Evolutionary conservation across 1,140 invertebrate genomes (phyloP), one percentile per base, ranked within the genome.

Genomic region (Melanaphis sacchari): DNA sequence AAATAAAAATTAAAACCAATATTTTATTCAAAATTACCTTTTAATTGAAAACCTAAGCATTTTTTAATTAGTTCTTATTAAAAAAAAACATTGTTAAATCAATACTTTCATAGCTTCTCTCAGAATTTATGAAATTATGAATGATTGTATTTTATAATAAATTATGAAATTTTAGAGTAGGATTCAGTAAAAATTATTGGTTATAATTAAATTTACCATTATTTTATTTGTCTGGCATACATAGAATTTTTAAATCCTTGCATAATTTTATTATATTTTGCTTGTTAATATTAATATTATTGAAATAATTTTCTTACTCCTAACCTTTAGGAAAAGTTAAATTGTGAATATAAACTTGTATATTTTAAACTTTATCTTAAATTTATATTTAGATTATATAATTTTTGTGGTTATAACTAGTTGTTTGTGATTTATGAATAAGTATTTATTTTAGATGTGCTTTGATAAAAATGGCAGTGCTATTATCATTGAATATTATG

Each of bases 401-500:
- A 49, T 85, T 36, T 36, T 11, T 43, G 6, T 85, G 21, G 3
- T 66, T 41, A 43, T 46, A 43, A 43, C 84, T 18, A 87, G 2
- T 87, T 46, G 7, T 49, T 5, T 52, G 26, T 54, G 49, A 49
- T 49, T 5, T 52, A 38, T 54, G 49, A 49, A 18, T 36, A 22
- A 36, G 18, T 88, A 49, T 49, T 88, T 88, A n/a, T 46, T 38
- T 85, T 52, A 93, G 91, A 84, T n/a, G n/a, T 54, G 31, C 7
- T 59, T 93, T 93, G 15, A 84, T 93, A n/a, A 36, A 84, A 40
- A 93, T 54, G 26, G n/a, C 91, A 54, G 21, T 93, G 24, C 0
- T 85, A 40, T 41, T 93, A 22, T 93, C 91, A 24, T 0, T 93
- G n/a, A 85, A 41, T 52, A 93, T 93, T 21, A 52, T 84, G 81